A percentile compares a stretch with the other conserved stretches of the same genome.
phyloP scores from a whole-genome alignment of 2,113 vertebrate species.

The Stigmatopora nigra region DNA sequence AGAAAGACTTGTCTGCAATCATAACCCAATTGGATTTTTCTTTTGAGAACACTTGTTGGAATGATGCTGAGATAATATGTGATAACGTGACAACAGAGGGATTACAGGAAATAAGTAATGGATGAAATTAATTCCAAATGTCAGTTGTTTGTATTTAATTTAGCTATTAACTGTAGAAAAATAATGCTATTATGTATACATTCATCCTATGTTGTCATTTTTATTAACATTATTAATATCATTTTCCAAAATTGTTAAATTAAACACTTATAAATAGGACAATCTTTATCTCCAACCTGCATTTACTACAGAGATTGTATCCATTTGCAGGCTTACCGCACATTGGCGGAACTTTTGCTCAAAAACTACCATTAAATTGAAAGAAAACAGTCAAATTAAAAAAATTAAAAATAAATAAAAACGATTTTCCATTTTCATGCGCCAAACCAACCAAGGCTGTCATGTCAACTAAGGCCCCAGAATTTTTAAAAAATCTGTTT shows the following conservation, averaged over 20 bases:
- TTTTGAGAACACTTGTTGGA: neutral
- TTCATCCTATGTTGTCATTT: too few relatives aligned
- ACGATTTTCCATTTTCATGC: neutral
- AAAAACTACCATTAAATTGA: neutral
- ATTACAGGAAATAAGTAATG: conserved; percentile 17
- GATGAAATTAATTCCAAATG: conserved; percentile 7
- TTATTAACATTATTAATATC: too few relatives aligned
- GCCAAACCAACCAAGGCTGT: neutral
- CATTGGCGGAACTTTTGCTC: neutral
- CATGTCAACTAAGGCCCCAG: neutral
- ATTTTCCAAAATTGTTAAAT: too few relatives aligned
- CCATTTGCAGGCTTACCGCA: neutral
- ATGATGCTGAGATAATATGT: neutral
- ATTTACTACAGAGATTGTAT: neutral
- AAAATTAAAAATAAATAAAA: neutral
- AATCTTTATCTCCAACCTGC: too few relatives aligned
- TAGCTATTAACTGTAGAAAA: neutral
- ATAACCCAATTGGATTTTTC: neutral
- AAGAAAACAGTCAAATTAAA: neutral
- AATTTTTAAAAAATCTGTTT: neutral
- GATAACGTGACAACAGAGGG: neutral
- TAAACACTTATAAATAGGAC: too few relatives aligned
- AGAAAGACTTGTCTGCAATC: conserved; percentile 3
- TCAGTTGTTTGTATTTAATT: neutral
- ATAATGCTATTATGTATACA: neutral